Base-by-base conservation (phyloP, 1,140 invertebrate genomes). In the Calycopis cecrops region DNA sequence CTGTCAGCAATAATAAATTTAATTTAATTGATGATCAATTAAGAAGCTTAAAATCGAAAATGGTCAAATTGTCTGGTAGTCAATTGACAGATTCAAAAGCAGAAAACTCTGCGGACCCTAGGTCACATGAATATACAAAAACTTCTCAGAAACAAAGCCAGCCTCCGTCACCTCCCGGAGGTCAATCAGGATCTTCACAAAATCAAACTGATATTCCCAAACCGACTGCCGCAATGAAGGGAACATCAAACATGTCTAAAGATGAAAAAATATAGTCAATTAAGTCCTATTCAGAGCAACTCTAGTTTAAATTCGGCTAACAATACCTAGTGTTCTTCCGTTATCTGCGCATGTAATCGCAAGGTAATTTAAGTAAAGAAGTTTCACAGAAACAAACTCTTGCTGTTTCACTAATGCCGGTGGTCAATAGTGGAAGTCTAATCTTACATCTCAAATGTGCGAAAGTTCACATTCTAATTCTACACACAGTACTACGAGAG, bases 211-310 rank as follows among this genome's bases (percentile, higher is more conserved):
- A 94, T 11, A 94, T 97, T 69, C 95, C 96, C 1, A 97, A 97
- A 85, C 96, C 95, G 4, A 96, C 94, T 12, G 94, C 95, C 10
- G 93, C 95, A 55, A 94, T 97, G 3, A 97, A 97, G 89, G 95
- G 95, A 63, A 96, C 93, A 2, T 91, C 91, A 37, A 94, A 94
- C 85, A 88, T 91, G 52, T 89, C 87, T 14, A 88, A 88, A 76
- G 86, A 88, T 52, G 87, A 88, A 58, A 85, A 74, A 65, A 70
- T 85, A 78, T 79, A 82, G 81, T 72, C 85, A 88, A 75, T 82
- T 88, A 83, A 88, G 85, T 65, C 86, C 87, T 48, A 88, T 87
- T 71, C 87, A 88, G 73, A 88, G 87, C 67, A 91, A 89, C 83
- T 90, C 67, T 85, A 91, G 75, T 88, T 89, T 67, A 88, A 88